These are phyloP conservation scores for Anneissia japonica DNA, from an alignment of 35 echinoderm and acorn worm genomes.

Conservation along the genomic window DNA sequence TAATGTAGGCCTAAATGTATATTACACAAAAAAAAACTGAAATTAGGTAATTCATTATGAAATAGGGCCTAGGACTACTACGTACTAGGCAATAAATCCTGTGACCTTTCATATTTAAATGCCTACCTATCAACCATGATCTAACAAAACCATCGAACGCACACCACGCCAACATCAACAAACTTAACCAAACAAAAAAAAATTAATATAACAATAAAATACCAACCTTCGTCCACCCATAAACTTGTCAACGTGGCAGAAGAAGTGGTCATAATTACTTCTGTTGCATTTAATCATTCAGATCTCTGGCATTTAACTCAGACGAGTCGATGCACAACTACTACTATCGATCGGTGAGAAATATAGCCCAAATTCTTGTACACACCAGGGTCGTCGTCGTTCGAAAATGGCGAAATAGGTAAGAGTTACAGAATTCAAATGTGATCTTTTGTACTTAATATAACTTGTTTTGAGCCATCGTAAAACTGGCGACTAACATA, in stretches of 20 bases:
- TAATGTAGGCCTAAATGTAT: too few species aligned
- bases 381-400: background rate
- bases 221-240: background rate
- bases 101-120: too few species aligned
- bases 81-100: too few species aligned
- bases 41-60: too few species aligned
- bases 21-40: too few species aligned
- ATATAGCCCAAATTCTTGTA: background rate
- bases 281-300: background rate
- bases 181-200: too few species aligned
- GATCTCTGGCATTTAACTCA: background rate
- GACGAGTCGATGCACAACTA: background rate
- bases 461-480: background rate
- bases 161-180: too few species aligned
- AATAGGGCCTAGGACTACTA: too few species aligned
- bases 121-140: too few species aligned
- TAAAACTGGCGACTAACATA: background rate
- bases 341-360: background rate
- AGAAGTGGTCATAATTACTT: background rate
- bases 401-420: background rate
- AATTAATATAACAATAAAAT: too few species aligned
- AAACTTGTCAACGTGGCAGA: background rate
- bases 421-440: background rate
- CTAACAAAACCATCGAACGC: too few species aligned
- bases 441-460: background rate